Percentiles rank a stretch among this genome's conserved stretches.
Conservation (phyloP, 2,888 invertebrate genomes). For the Hyposoter didymator region DNA sequence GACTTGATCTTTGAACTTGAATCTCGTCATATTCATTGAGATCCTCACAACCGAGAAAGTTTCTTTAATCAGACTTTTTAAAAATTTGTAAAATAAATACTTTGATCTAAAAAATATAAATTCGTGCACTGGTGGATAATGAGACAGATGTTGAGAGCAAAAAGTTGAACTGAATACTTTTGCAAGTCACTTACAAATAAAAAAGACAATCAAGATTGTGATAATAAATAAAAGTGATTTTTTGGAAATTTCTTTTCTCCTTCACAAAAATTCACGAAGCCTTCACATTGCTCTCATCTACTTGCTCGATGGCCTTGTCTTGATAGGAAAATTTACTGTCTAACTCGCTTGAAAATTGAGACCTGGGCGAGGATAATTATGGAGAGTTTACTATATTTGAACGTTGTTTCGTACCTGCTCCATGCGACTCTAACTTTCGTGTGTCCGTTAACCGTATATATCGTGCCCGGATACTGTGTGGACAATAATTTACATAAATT, state of each 20-base stretch:
- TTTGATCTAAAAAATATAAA: neutral
- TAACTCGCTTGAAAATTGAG: slow-evolving; percentile 8
- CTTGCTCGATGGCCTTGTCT: neutral
- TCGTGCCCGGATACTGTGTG: slow-evolving; percentile 1
- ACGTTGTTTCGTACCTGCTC: neutral
- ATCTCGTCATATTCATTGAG: slow-evolving; percentile 1
- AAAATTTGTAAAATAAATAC: neutral
- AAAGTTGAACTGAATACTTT: neutral
- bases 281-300: neutral
- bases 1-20: slow-evolving; percentile 25
- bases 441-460: slow-evolving; percentile 8
- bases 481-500: slow-evolving; percentile 61
- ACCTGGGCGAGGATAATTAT: neutral
- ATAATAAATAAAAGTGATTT: neutral
- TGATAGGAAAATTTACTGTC: neutral
- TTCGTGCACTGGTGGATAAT: neutral
- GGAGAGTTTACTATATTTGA: slow-evolving; percentile 13
- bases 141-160: neutral
- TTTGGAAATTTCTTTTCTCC: neutral
- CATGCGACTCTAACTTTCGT: neutral
- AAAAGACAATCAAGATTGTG: neutral
- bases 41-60: neutral
- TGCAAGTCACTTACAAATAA: neutral
- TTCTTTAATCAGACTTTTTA: slow-evolving; percentile 1
- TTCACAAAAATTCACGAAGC: neutral